phyloP scores from a whole-genome alignment of 1,140 invertebrate genomes.

The Drosophila littoralis region DNA sequence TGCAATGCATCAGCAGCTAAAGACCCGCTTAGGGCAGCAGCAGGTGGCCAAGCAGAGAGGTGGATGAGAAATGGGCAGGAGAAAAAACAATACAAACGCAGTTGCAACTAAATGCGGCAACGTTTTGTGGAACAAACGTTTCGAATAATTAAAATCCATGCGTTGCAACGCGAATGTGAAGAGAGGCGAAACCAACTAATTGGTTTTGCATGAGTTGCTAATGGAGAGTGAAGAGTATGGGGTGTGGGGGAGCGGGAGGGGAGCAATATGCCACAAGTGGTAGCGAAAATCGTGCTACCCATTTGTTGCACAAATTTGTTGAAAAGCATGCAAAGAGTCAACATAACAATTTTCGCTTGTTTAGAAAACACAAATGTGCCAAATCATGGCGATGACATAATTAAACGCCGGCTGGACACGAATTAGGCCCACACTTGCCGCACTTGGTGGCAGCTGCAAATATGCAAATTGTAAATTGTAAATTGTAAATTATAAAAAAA shows the following conservation, averaged over 20 bases:
- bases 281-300: constrained; percentile 29
- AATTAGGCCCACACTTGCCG: neutral
- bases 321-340: constrained; percentile 11
- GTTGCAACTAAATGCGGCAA: constrained; percentile 27
- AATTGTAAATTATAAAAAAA: constrained; percentile 12
- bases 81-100: constrained; percentile 29
- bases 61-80: too few relatives aligned
- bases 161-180: constrained; percentile 52
- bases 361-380: constrained; percentile 2
- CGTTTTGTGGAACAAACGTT: constrained; percentile 40
- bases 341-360: constrained; percentile 18
- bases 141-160: constrained; percentile 43
- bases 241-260: constrained; percentile 21
- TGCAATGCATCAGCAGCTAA: constrained; percentile 53
- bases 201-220: constrained; percentile 73
- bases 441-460: neutral
- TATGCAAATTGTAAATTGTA: neutral
- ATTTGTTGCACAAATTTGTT: constrained; percentile 32
- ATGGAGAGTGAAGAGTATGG: neutral
- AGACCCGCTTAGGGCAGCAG: neutral
- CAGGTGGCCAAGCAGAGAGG: neutral
- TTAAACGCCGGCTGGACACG: neutral
- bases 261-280: constrained; percentile 53
- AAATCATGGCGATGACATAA: constrained; percentile 7
- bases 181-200: constrained; percentile 78